A percentile compares a stretch with the other conserved stretches of the same genome.
Conservation (phyloP, 2,113 vertebrate species). For the Pitta sordida region DNA sequence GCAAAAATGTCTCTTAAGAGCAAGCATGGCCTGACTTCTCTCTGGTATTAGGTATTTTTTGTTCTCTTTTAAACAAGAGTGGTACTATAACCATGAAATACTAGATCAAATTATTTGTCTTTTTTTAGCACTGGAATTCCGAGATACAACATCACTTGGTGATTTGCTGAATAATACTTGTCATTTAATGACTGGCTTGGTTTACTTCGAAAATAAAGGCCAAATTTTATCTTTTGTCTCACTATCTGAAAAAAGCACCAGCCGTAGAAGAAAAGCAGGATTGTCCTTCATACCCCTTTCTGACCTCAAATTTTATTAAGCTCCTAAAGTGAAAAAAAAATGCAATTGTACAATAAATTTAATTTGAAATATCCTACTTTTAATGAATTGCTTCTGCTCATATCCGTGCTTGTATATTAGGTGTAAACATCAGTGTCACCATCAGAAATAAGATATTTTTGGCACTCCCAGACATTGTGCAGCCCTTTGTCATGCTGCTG, state of each 20-base stretch:
- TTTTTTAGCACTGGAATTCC: background rate
- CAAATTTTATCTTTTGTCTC: background rate
- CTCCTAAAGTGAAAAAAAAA: background rate
- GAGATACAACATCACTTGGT: background rate
- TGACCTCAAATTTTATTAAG: background rate
- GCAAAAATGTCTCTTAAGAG: background rate
- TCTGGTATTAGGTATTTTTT: background rate
- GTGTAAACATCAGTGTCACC: background rate
- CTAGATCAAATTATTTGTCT: background rate
- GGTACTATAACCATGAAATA: slow-evolving; percentile 3
- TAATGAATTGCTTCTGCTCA: background rate
- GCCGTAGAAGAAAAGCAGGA: background rate
- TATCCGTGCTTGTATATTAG: fast-evolving
- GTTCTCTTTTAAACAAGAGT: slow-evolving; percentile 14
- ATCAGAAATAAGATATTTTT: background rate
- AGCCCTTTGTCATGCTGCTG: background rate
- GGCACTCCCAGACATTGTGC: background rate
- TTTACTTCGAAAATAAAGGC: slow-evolving; percentile 20
- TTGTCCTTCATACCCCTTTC: background rate
- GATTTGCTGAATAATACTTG: background rate
- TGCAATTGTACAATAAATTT: background rate
- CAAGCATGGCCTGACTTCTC: background rate
- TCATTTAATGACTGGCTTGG: background rate
- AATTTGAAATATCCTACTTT: background rate
- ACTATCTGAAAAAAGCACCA: background rate